phyloP scores from a whole-genome alignment of 2,888 invertebrate species.

The Eucera pruinosa region DNA sequence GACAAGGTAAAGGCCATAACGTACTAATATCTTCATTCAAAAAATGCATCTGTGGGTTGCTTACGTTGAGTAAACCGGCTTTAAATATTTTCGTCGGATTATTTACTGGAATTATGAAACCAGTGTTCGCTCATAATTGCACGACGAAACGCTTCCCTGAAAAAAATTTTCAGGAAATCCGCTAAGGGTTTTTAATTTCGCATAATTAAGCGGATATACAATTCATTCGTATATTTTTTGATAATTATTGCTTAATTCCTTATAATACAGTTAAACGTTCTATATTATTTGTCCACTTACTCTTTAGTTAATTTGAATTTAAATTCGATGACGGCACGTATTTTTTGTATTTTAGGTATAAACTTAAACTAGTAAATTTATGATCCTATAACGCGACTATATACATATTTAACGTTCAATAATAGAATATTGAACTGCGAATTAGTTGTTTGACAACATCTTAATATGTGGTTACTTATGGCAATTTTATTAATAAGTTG shows the following conservation, averaged over 20 bases:
- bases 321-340: too few relatives aligned
- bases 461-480: too few relatives aligned
- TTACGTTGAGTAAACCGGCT: background rate
- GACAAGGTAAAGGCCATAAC: background rate
- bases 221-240: background rate
- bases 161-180: slow-evolving; percentile 12
- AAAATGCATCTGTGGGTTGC: background rate
- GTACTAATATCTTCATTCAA: slow-evolving; percentile 1
- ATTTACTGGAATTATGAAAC: slow-evolving; percentile 12
- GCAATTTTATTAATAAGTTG: too few relatives aligned
- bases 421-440: too few relatives aligned
- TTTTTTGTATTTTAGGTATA: too few relatives aligned
- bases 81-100: slow-evolving; percentile 13
- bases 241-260: too few relatives aligned
- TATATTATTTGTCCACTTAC: background rate
- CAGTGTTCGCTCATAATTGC: slow-evolving; percentile 8
- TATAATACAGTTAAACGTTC: background rate
- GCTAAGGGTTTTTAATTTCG: slow-evolving; percentile 6
- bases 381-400: too few relatives aligned
- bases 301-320: too few relatives aligned
- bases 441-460: too few relatives aligned
- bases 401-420: too few relatives aligned
- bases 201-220: background rate
- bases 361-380: too few relatives aligned
- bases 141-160: slow-evolving; percentile 7